Percentiles rank a stretch among this genome's conserved stretches.
phyloP scores from a whole-genome alignment of 2,888 invertebrate genomes.

The Oasisia sp. region DNA sequence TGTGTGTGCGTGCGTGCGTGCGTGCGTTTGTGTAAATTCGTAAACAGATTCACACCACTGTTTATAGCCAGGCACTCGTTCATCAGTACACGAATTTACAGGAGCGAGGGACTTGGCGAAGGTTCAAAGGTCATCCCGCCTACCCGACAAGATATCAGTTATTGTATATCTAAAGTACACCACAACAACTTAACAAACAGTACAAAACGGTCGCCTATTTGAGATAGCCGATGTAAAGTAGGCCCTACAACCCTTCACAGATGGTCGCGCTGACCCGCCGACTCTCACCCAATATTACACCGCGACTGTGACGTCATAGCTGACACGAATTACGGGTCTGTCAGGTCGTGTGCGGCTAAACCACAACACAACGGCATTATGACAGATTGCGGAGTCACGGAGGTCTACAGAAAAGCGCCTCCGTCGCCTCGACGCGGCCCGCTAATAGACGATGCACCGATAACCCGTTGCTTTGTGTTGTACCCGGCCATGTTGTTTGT shows the following conservation, averaged over 20 bases:
- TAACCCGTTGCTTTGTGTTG: neutral
- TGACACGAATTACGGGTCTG: neutral
- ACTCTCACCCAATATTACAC: neutral
- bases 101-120: no score
- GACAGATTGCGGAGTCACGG: constrained; percentile 12
- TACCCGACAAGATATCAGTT: no score
- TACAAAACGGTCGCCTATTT: neutral
- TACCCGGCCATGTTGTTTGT: neutral
- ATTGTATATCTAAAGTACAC: neutral
- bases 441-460: neutral
- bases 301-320: neutral
- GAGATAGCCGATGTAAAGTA: neutral
- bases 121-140: no score
- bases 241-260: neutral
- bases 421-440: neutral
- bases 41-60: no score
- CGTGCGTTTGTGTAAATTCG: no score
- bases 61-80: no score
- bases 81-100: no score
- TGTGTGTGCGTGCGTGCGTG: no score
- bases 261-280: neutral
- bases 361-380: neutral
- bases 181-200: neutral
- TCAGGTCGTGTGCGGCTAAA: neutral
- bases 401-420: neutral